A percentile compares a stretch with the other conserved stretches of the same genome.
phyloP scores from a whole-genome alignment of 1,140 invertebrate genomes.

The Trialeurodes vaporariorum region DNA sequence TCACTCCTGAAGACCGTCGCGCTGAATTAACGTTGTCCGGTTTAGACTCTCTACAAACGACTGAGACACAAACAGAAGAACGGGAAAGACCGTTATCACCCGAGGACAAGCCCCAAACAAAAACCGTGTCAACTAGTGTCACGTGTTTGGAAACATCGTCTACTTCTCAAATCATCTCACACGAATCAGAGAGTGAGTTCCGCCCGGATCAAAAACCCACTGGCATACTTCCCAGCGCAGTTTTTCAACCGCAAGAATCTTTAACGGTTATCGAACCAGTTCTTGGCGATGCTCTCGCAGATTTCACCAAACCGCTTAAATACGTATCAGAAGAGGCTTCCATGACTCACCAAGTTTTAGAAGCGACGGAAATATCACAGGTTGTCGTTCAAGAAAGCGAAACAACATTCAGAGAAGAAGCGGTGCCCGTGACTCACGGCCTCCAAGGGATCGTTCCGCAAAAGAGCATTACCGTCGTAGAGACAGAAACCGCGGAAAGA shows the following conservation, averaged over 20 bases:
- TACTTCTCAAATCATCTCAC: constrained; percentile 38
- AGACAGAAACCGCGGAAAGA: constrained; percentile 42
- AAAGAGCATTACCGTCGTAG: constrained; percentile 38
- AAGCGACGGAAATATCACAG: constrained; percentile 45
- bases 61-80: constrained; percentile 41
- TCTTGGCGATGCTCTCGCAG: constrained; percentile 39
- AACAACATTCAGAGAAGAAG: constrained; percentile 31
- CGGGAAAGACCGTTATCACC: constrained; percentile 41
- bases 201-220: constrained; percentile 34
- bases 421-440: constrained; percentile 26
- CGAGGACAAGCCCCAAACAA: constrained; percentile 33
- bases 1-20: constrained; percentile 36
- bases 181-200: constrained; percentile 46
- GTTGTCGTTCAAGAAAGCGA: constrained; percentile 42
- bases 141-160: constrained; percentile 42
- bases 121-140: constrained; percentile 38
- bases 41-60: constrained; percentile 40
- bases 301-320: constrained; percentile 41
- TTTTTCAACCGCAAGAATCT: constrained; percentile 40
- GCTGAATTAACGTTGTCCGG: constrained; percentile 43
- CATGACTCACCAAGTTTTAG: constrained; percentile 37
- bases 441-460: constrained; percentile 28
- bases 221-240: constrained; percentile 38
- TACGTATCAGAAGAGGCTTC: constrained; percentile 41
- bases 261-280: constrained; percentile 42